A percentile compares a stretch with the other conserved stretches of the same genome.
These are phyloP conservation scores for Drosophila baimaii DNA, from an alignment of 1,140 invertebrate species.

Conservation along the genomic window DNA sequence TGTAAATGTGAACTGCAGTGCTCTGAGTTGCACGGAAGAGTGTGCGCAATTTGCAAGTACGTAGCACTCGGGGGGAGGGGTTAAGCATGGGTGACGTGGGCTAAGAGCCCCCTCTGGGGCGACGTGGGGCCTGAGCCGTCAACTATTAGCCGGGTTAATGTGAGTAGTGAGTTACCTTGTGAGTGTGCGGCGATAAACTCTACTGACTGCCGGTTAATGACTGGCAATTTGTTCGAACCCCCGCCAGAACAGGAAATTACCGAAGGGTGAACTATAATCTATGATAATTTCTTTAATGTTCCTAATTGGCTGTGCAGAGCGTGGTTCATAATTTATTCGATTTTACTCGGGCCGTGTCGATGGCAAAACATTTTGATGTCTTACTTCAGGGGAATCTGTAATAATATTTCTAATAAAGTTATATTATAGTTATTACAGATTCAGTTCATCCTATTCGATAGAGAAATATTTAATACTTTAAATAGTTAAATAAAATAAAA, in stretches of 20 bases:
- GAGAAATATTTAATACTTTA: no score
- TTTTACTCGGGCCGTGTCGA: no score
- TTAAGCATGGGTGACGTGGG: neutral
- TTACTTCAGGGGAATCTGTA: neutral
- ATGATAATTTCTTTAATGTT: slow-evolving; percentile 33
- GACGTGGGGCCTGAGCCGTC: neutral
- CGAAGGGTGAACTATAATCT: slow-evolving; percentile 38
- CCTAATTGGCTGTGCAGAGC: slow-evolving; percentile 29
- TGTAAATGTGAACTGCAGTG: slow-evolving; percentile 19
- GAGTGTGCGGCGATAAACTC: slow-evolving; percentile 19
- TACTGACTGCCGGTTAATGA: slow-evolving; percentile 22
- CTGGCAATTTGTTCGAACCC: slow-evolving; percentile 31
- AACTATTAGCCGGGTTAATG: slow-evolving; percentile 45
- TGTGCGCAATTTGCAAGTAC: slow-evolving; percentile 18
- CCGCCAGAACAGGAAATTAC: slow-evolving; percentile 37
- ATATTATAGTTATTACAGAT: no score
- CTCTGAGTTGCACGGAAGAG: neutral
- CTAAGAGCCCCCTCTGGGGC: neutral
- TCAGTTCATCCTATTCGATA: no score
- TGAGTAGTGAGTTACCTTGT: slow-evolving; percentile 18
- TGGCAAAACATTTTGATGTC: neutral
- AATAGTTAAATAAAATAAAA: no score
- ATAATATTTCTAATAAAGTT: no score
- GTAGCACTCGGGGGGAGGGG: neutral
- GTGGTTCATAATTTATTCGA: slow-evolving; percentile 9